Conservation (phyloP, 2,113 vertebrate species). For the Oreochromis spilurus region DNA sequence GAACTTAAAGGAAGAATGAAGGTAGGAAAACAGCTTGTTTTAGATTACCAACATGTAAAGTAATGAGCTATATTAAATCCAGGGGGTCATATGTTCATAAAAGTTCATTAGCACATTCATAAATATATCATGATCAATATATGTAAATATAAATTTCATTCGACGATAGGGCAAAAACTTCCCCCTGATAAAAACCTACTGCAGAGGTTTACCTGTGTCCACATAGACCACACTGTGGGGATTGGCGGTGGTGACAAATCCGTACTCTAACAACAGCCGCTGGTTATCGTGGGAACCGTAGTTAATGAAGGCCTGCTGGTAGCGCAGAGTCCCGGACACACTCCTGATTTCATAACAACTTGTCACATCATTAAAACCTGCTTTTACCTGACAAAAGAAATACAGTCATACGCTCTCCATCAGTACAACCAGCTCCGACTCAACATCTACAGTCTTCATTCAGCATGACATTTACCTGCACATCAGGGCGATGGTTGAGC, state of each 20-base stretch:
- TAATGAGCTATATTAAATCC: accelerated
- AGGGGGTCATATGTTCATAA: neutral
- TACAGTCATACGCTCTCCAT: accelerated
- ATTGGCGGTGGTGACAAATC: constrained; percentile 80
- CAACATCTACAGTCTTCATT: accelerated
- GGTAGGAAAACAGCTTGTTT: neutral
- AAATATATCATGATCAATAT: neutral
- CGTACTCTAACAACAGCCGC: constrained; percentile 88
- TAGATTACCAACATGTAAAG: neutral
- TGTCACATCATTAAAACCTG: constrained; percentile 77
- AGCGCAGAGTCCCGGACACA: constrained; percentile 51
- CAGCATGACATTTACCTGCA: constrained; percentile 75
- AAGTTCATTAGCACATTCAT: neutral
- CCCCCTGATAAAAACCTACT: neutral
- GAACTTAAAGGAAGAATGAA: neutral
- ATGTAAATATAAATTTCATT: neutral
- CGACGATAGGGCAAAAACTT: accelerated
- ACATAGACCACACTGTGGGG: constrained; percentile 86
- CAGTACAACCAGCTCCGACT: accelerated
- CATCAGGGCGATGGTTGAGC: constrained; percentile 85
- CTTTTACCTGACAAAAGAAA: constrained; percentile 75
- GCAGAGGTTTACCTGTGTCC: constrained; percentile 69
- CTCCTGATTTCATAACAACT: constrained; percentile 83
- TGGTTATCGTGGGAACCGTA: constrained; percentile 92
- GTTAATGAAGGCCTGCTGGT: constrained; percentile 85